These are phyloP conservation scores for Ameiurus melas DNA, from an alignment of 2,113 vertebrate species.

Conservation along the genomic window DNA sequence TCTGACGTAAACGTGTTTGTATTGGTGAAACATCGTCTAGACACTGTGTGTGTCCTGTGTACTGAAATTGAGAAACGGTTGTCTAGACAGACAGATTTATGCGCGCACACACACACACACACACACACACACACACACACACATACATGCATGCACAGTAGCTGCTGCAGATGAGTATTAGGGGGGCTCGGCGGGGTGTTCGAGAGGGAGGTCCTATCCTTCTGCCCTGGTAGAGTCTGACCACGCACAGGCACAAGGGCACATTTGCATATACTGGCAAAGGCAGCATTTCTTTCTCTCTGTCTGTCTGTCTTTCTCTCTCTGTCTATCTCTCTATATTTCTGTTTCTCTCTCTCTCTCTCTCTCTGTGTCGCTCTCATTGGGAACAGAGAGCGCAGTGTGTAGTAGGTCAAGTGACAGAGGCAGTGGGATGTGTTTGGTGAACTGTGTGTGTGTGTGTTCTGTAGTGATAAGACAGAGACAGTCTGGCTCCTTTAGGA, in stretches of 20 bases:
- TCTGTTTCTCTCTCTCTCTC: conserved; percentile 14
- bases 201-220: conserved; percentile 47
- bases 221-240: conserved; percentile 29
- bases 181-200: conserved; percentile 51
- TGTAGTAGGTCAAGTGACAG: conserved; percentile 62
- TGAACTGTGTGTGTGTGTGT: conserved; percentile 34
- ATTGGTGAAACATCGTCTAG: conserved; percentile 22
- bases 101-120: neutral
- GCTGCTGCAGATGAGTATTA: conserved; percentile 57
- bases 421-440: conserved; percentile 68
- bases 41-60: conserved; percentile 27
- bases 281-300: neutral
- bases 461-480: conserved; percentile 81
- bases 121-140: neutral
- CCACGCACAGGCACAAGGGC: neutral
- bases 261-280: neutral
- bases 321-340: neutral
- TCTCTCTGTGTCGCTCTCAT: conserved; percentile 39
- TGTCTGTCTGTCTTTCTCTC: neutral
- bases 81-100: conserved; percentile 48
- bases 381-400: conserved; percentile 61
- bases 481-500: conserved; percentile 85
- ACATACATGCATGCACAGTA: conserved; percentile 39
- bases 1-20: neutral
- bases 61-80: conserved; percentile 39